These are phyloP conservation scores for Grantiella picta DNA, from an alignment of 2,113 vertebrate species.

Conservation along the genomic window DNA sequence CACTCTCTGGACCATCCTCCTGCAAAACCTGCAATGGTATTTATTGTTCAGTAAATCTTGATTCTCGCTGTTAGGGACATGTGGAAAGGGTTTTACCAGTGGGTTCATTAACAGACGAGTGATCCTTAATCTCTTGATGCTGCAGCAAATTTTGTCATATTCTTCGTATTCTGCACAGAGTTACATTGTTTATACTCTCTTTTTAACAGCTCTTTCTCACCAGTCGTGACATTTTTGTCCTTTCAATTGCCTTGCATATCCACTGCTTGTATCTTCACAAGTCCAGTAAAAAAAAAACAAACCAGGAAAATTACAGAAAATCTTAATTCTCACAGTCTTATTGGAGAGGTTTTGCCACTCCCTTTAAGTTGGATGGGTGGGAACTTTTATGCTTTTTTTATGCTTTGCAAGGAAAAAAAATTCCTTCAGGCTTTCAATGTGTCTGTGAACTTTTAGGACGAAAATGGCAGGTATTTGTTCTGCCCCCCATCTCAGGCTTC, in stretches of 20 bases:
- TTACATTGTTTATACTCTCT: neutral
- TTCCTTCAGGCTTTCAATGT: neutral
- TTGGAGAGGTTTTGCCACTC: neutral
- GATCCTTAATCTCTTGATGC: neutral
- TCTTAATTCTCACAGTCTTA: neutral
- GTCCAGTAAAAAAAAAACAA: neutral
- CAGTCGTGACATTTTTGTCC: neutral
- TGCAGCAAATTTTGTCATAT: neutral
- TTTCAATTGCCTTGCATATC: neutral
- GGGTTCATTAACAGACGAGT: neutral
- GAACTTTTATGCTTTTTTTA: neutral
- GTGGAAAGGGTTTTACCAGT: neutral
- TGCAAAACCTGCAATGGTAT: conserved; percentile 56
- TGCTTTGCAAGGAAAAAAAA: neutral
- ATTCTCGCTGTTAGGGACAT: fast-evolving
- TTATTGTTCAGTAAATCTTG: neutral
- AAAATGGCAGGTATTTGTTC: neutral
- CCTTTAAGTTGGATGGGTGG: neutral
- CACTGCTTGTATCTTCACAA: neutral
- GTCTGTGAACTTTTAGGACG: neutral
- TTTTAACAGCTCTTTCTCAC: neutral
- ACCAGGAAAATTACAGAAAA: neutral
- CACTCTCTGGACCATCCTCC: conserved; percentile 80
- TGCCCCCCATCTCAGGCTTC: neutral
- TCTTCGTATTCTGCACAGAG: neutral